Evolutionary conservation across 2,888 invertebrate species (phyloP), one percentile per base, ranked within the genome.

Genomic region (Melanotus villosus): DNA sequence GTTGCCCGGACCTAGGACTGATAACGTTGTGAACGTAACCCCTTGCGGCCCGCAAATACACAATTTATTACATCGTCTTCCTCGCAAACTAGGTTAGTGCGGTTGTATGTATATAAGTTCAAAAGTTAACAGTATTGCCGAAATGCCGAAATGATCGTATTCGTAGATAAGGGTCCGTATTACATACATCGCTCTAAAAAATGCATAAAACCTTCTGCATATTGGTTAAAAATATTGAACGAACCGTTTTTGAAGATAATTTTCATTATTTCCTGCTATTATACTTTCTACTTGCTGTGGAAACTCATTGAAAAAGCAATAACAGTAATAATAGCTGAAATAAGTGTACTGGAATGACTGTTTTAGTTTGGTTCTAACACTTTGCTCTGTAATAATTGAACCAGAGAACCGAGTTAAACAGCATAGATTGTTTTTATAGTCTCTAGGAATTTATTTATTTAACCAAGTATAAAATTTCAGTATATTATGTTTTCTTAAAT

Each of bases 31-130:
- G 65, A 73, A 56, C 58, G 70, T 18, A 32, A 52, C 77, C 77
- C 73, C 77, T 52, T 69, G 75, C 76, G 78, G 78, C 77, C 80
- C 79, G 76, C 80, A 80, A 81, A 81, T 81, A 80, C 80, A 74
- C 78, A 78, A 81, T 81, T 81, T 81, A 81, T 81, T 73, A 77
- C 77, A 57, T 38, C 64, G 67, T 76, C 75, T 73, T 64, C 63
- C 70, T 73, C 71, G 76, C 78, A 79, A 78, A 78, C 77, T 75
- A 72, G 73, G 73, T 78, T 78, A 77, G 77, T 77, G 76, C 73
- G 73, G 73, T 74, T 72, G 65, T 67, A 73, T 16, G 18, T 52
- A 52, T 52, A 52, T 32, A 18, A 5, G 32, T 18, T 18, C 16
- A 12, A 30, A n/a, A n/a, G 18, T 16, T 14, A 30, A 23, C 52